Evolutionary conservation across 2,797 vertebrate genomes (phyloP).

Genomic region (Urosaurus nigricauda): DNA sequence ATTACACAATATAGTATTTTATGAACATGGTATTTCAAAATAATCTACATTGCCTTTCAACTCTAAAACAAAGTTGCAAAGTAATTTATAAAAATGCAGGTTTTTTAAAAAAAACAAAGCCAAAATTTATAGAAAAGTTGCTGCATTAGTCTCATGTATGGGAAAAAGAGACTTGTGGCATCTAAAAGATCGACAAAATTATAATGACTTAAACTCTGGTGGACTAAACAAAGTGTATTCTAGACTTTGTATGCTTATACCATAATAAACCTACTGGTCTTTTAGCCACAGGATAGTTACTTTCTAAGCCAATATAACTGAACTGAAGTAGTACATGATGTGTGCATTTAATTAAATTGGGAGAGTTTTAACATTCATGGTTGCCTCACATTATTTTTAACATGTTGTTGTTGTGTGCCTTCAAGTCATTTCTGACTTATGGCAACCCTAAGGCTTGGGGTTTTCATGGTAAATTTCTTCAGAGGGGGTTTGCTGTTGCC

Average conservation of each 20-base stretch:
- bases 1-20: neutral
- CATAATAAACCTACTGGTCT: neutral
- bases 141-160: neutral
- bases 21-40: neutral
- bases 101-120: neutral
- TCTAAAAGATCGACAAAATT: neutral
- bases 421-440: no score
- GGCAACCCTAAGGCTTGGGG: no score
- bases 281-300: neutral
- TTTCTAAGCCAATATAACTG: neutral
- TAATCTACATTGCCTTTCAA: neutral
- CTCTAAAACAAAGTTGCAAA: neutral
- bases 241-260: neutral
- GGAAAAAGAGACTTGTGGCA: neutral
- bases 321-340: neutral
- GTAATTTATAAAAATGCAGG: neutral
- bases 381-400: neutral
- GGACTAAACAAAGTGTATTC: neutral
- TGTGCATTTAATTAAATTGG: neutral
- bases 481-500: no score
- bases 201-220: neutral
- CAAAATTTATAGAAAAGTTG: neutral
- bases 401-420: neutral
- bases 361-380: neutral
- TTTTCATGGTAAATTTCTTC: no score